These are phyloP conservation scores for Cynoglossus semilaevis DNA, from an alignment of 2,113 vertebrate genomes.

Conservation along the genomic window DNA sequence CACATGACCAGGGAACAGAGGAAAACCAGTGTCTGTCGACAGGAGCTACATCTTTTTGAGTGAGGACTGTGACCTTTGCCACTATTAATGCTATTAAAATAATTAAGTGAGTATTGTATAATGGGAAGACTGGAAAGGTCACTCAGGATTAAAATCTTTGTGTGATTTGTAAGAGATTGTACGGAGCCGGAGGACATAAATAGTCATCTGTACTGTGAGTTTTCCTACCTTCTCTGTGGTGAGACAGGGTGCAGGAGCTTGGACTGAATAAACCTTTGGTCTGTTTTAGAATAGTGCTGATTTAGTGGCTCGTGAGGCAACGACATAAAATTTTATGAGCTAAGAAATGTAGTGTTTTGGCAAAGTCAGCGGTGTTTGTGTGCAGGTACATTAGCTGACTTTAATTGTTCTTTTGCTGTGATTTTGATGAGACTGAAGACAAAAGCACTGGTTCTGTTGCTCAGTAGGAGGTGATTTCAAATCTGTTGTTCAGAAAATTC, in stretches of 20 bases:
- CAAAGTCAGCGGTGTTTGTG: not conserved
- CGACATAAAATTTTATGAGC: not conserved
- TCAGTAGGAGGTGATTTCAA: not conserved
- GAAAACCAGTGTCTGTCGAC: not conserved
- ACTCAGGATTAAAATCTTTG: not conserved
- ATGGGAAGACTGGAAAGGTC: constrained; percentile 13
- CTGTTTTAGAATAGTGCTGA: constrained; percentile 1
- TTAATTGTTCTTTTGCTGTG: not conserved
- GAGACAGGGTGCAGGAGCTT: not conserved
- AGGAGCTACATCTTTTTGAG: not conserved
- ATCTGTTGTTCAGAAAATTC: not conserved
- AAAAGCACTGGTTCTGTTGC: not conserved
- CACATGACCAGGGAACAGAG: not conserved
- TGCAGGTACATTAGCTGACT: not conserved
- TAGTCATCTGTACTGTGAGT: constrained; percentile 4
- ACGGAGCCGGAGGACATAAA: constrained; percentile 11
- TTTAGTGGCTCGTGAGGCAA: not conserved
- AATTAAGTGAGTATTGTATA: not conserved
- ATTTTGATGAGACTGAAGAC: not conserved
- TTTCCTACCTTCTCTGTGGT: too few relatives aligned
- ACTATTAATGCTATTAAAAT: not conserved
- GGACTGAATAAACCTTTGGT: not conserved
- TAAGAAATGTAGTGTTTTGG: not conserved
- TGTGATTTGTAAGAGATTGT: too few relatives aligned
- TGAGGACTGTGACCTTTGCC: not conserved